Evolutionary conservation across 1,140 invertebrate genomes (phyloP).

Genomic region (Callitettix versicolor): DNA sequence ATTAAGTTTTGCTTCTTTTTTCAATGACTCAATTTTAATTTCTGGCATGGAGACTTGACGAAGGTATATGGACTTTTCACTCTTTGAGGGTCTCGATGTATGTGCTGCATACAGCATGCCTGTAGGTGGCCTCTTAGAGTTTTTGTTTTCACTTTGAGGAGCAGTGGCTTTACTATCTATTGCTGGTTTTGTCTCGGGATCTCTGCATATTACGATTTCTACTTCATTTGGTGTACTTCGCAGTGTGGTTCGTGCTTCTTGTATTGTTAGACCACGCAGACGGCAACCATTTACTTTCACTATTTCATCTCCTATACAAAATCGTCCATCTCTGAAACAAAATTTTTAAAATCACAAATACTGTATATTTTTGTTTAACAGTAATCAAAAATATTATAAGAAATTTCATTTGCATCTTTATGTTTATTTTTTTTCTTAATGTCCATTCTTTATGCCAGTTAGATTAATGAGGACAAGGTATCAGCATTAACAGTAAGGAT

Average conservation of each 20-base stretch:
- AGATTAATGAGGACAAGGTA: no score
- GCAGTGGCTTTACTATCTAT: not conserved
- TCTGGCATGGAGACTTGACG: slow-evolving; percentile 24
- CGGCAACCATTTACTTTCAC: slow-evolving; percentile 53
- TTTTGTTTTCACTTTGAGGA: not conserved
- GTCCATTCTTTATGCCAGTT: no score
- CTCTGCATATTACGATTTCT: slow-evolving; percentile 42
- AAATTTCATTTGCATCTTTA: no score
- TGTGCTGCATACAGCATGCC: not conserved
- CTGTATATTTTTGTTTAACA: no score
- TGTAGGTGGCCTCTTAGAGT: not conserved
- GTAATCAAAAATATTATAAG: no score
- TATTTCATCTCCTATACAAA: slow-evolving; percentile 52
- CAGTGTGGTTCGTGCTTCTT: slow-evolving; percentile 47
- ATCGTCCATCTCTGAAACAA: slow-evolving; percentile 41
- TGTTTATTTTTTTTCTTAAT: no score
- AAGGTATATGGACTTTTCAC: slow-evolving; percentile 10
- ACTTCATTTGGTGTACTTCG: slow-evolving; percentile 39
- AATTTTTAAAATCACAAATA: no score
- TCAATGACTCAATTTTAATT: slow-evolving; percentile 18
- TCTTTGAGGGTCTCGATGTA: not conserved
- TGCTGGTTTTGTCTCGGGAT: not conserved
- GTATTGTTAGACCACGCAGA: slow-evolving; percentile 45
- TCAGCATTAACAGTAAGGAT: no score
- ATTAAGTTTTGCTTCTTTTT: not conserved